These are phyloP conservation scores for Rhagonycha lutea DNA, from an alignment of 2,888 invertebrate genomes.

Conservation along the genomic window DNA sequence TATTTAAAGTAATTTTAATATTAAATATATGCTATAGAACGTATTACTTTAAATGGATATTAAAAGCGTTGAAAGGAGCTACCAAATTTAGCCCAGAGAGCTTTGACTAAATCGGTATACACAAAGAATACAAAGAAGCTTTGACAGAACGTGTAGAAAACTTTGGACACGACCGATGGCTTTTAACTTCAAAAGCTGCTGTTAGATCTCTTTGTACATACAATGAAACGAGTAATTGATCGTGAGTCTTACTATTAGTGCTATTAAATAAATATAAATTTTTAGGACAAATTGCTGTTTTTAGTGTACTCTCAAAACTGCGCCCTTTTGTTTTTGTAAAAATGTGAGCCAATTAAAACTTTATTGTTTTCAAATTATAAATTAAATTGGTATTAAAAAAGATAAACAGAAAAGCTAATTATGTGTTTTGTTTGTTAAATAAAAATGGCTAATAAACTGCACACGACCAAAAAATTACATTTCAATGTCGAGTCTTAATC, in stretches of 20 bases:
- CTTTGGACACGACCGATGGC: constrained; percentile 2
- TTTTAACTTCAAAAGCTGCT: constrained; percentile 3
- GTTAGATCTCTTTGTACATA: neutral
- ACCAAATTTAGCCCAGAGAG: neutral
- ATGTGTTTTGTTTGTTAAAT: neutral
- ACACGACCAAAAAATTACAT: constrained; percentile 8
- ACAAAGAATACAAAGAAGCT: constrained; percentile 3
- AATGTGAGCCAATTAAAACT: neutral
- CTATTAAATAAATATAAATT: neutral
- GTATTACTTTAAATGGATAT: neutral
- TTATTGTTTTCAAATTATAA: neutral
- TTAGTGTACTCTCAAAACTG: neutral
- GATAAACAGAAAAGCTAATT: neutral
- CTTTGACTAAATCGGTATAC: constrained; percentile 1
- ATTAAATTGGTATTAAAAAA: neutral
- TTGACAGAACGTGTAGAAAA: constrained; percentile 3
- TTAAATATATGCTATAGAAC: neutral
- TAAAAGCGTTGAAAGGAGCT: neutral
- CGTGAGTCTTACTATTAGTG: neutral
- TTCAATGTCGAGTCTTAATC: constrained; percentile 34
- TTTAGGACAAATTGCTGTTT: neutral
- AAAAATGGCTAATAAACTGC: constrained; percentile 3
- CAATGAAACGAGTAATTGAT: neutral
- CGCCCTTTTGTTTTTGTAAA: neutral
- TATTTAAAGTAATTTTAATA: neutral